These are phyloP conservation scores for Hydra vulgaris DNA, from an alignment of 30 jellyfish, hydroid and myxozoan genomes.

Conservation along the genomic window DNA sequence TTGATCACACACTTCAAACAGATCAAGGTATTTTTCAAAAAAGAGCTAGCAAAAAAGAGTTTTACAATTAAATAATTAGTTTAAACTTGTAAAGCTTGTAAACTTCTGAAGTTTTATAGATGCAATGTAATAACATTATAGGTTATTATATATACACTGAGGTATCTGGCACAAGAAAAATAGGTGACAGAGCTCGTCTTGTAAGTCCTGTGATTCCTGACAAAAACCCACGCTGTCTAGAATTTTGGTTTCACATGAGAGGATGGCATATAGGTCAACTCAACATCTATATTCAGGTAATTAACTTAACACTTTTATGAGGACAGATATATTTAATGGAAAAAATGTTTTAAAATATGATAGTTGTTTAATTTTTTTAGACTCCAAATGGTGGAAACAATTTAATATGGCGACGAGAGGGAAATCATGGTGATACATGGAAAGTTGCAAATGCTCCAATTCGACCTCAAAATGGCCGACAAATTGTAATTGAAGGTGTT, in stretches of 20 bases:
- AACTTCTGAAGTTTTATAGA: too few relatives aligned
- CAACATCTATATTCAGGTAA: slow-evolving; percentile 65
- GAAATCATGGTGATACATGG: slow-evolving; percentile 86
- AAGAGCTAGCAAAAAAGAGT: too few relatives aligned
- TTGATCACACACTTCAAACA: slow-evolving; percentile 76
- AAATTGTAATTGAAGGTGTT: slow-evolving; percentile 72
- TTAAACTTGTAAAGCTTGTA: too few relatives aligned
- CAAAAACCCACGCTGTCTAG: slow-evolving; percentile 53
- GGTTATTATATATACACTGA: slow-evolving; percentile 78
- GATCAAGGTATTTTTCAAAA: slow-evolving; percentile 84
- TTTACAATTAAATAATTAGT: too few relatives aligned
- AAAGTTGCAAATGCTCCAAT: slow-evolving; percentile 59
- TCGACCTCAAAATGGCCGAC: slow-evolving; percentile 79
- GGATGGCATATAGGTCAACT: slow-evolving; percentile 75
- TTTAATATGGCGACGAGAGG: slow-evolving; percentile 64
- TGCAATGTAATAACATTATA: too few relatives aligned
- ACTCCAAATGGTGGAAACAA: slow-evolving; percentile 58
- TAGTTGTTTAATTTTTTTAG: slow-evolving; percentile 3
- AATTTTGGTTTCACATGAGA: slow-evolving; percentile 86
- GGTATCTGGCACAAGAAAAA: slow-evolving; percentile 54
- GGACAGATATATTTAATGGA: too few relatives aligned
- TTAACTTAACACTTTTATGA: too few relatives aligned
- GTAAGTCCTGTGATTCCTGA: slow-evolving; percentile 36
- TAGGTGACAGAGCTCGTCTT: slow-evolving; percentile 79
- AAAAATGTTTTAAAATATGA: too few relatives aligned